Conservation (phyloP, 1,140 invertebrate genomes). For the Nylanderia fulva region DNA sequence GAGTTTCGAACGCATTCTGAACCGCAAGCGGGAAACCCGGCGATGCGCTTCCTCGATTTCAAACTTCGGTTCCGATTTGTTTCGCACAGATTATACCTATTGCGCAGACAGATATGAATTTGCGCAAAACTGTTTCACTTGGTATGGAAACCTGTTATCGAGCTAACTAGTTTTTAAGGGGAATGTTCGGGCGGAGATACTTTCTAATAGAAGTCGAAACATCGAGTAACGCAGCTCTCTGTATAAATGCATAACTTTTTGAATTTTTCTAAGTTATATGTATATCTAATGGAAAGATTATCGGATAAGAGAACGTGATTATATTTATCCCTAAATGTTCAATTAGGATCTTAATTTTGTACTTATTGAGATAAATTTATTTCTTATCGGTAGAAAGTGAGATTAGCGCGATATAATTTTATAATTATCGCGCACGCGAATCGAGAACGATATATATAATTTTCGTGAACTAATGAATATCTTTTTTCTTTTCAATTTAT, state of each 20-base stretch:
- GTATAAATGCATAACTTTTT: background rate
- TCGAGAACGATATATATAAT: background rate
- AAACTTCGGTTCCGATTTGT: no score
- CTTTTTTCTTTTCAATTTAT: background rate
- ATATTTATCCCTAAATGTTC: background rate
- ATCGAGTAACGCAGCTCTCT: background rate
- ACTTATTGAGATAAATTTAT: background rate
- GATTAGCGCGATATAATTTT: background rate
- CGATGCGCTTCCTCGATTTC: background rate
- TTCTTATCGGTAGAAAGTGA: background rate
- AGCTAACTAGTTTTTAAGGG: slow-evolving; percentile 20
- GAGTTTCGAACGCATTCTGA: slow-evolving; percentile 62
- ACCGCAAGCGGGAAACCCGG: background rate
- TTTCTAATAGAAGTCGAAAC: slow-evolving; percentile 19
- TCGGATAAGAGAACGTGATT: background rate
- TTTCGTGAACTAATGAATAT: background rate
- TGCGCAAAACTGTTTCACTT: slow-evolving; percentile 21
- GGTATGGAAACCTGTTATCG: slow-evolving; percentile 37
- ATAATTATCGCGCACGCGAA: background rate
- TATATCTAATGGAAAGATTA: background rate
- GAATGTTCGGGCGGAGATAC: background rate
- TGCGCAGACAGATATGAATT: background rate
- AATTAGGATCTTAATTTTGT: background rate
- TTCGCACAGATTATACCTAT: background rate
- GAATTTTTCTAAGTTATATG: background rate